Evolutionary conservation across 2,888 invertebrate species (phyloP).

Genomic region (Lasius platythorax): DNA sequence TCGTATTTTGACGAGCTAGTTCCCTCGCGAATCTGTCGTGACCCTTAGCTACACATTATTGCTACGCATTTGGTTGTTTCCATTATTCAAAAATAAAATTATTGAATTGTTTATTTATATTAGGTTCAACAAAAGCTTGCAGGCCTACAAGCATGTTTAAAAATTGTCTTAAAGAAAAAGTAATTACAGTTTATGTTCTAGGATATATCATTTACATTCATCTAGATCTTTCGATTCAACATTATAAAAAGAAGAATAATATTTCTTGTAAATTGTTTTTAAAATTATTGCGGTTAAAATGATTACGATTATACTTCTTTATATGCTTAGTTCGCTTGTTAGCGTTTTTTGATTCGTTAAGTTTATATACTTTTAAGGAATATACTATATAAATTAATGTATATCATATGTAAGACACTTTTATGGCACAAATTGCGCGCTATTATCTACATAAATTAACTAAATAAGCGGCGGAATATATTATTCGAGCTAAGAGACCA

Average conservation of each 20-base stretch:
- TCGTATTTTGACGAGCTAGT: constrained; percentile 50
- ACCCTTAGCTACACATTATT: constrained; percentile 12
- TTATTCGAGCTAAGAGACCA: constrained; percentile 12
- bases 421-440: background rate
- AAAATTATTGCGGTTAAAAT: background rate
- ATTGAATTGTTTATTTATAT: background rate
- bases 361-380: constrained; percentile 21
- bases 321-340: background rate
- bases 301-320: background rate
- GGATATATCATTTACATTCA: background rate
- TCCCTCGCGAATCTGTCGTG: constrained; percentile 68
- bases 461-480: constrained; percentile 13
- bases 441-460: constrained; percentile 32
- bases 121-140: constrained; percentile 4
- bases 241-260: background rate
- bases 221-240: background rate
- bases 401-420: background rate
- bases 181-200: background rate
- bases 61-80: background rate
- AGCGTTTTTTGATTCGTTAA: background rate
- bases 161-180: background rate
- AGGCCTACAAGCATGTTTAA: background rate
- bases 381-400: background rate
- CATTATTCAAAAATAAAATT: constrained; percentile 24
- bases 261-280: background rate